Evolutionary conservation across 2,113 vertebrate genomes (phyloP).

Genomic region (Protomyctophum bolini): DNA sequence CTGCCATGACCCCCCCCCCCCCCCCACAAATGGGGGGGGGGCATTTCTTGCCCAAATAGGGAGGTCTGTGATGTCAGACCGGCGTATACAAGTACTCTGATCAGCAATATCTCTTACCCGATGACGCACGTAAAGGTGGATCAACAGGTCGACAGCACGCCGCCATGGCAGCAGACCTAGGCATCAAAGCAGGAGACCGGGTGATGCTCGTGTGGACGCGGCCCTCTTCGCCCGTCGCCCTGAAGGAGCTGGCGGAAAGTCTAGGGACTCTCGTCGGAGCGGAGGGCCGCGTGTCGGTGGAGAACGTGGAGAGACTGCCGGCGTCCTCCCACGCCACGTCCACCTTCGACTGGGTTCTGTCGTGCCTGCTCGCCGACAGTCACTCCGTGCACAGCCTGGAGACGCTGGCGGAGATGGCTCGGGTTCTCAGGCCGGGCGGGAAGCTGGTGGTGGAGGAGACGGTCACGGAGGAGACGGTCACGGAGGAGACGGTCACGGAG

Average conservation of each 20-base stretch:
- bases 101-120: too few species aligned
- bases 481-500: slow-evolving; percentile 84
- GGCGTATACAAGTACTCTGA: too few species aligned
- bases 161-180: slow-evolving; percentile 80
- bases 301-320: slow-evolving; percentile 84
- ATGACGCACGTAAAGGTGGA: too few species aligned
- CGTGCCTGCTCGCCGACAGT: slow-evolving; percentile 82
- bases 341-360: slow-evolving; percentile 85
- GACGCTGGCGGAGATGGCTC: slow-evolving; percentile 85
- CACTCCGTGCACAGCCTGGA: slow-evolving; percentile 79
- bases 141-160: slow-evolving; percentile 8
- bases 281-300: slow-evolving; percentile 78
- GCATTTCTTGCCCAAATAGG: too few species aligned
- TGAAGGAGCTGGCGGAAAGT: slow-evolving; percentile 79
- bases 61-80: too few species aligned
- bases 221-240: slow-evolving; percentile 63
- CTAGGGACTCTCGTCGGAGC: slow-evolving; percentile 76
- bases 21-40: too few species aligned
- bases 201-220: slow-evolving; percentile 87
- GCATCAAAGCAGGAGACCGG: slow-evolving; percentile 77
- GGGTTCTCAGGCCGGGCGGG: slow-evolving; percentile 88
- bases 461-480: slow-evolving; percentile 83
- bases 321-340: slow-evolving; percentile 84
- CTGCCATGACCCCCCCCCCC: too few species aligned
- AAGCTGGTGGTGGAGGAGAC: slow-evolving; percentile 86